A percentile compares a stretch with the other conserved stretches of the same genome.
phyloP scores from a whole-genome alignment of 2,113 vertebrate genomes.

The Suncus etruscus region DNA sequence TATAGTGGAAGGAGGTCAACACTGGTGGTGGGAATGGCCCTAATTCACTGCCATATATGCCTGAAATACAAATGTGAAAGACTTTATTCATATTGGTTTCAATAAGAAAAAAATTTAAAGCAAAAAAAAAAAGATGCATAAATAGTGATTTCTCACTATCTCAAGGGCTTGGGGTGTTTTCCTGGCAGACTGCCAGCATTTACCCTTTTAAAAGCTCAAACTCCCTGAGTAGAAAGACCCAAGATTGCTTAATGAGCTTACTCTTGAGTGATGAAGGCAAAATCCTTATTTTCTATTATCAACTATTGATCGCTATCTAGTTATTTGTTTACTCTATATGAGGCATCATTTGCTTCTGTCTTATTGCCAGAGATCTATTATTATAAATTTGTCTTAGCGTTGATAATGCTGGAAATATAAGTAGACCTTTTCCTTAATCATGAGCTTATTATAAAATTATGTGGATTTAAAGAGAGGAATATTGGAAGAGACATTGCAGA shows the following conservation, averaged over 20 bases:
- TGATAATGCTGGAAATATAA: slow-evolving; percentile 14
- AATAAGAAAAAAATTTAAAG: too few relatives aligned
- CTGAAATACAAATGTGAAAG: too few relatives aligned
- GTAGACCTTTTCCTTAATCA: background rate
- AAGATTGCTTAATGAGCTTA: background rate
- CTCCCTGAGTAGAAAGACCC: background rate
- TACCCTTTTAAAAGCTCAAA: slow-evolving; percentile 16
- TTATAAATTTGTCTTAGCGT: background rate
- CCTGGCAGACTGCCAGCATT: slow-evolving; percentile 53
- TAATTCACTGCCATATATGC: too few relatives aligned
- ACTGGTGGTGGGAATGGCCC: too few relatives aligned
- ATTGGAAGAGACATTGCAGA: background rate
- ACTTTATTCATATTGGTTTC: too few relatives aligned
- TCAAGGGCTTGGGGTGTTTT: background rate
- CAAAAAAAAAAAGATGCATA: too few relatives aligned
- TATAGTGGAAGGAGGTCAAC: too few relatives aligned
- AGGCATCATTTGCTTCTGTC: background rate
- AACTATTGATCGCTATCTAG: background rate
- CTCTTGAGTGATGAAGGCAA: background rate
- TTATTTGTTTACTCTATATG: background rate
- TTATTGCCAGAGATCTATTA: background rate
- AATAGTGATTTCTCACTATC: background rate
- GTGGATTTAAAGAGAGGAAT: background rate
- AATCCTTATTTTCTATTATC: slow-evolving; percentile 24
- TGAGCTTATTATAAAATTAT: background rate